Conservation (phyloP, 2,797 vertebrate species). For the Semotilus atromaculatus region DNA sequence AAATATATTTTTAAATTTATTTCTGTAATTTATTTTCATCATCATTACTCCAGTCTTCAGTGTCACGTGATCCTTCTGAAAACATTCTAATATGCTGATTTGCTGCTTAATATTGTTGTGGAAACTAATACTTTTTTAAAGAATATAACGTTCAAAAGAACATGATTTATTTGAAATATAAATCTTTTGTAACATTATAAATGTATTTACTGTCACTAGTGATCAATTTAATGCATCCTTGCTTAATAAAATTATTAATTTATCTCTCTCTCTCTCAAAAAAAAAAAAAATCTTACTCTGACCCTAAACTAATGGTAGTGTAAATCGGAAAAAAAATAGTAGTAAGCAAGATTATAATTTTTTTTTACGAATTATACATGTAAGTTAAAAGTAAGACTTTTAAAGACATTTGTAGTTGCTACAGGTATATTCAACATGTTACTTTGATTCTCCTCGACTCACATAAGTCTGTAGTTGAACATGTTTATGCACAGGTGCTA, state of each 20-base stretch:
- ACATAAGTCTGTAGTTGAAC: not conserved
- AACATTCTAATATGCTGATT: too few relatives aligned
- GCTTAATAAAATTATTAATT: not conserved
- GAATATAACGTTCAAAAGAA: not conserved
- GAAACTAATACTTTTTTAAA: too few relatives aligned
- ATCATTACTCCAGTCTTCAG: not conserved
- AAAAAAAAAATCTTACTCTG: not conserved
- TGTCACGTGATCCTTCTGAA: not conserved
- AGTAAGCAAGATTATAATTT: not conserved
- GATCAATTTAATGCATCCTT: not conserved
- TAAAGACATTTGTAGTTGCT: not conserved
- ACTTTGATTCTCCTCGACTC: not conserved
- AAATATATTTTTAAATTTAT: too few relatives aligned
- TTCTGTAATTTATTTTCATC: too few relatives aligned
- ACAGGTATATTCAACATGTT: not conserved
- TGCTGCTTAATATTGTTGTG: too few relatives aligned
- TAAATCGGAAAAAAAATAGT: not conserved
- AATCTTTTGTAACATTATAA: not conserved
- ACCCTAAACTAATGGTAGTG: not conserved
- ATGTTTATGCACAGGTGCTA: slow-evolving; percentile 11
- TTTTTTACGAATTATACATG: not conserved
- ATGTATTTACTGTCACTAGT: not conserved
- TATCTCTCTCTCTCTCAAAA: not conserved
- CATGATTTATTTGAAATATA: not conserved
- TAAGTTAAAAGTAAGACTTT: not conserved